Percentiles rank a stretch among this genome's conserved stretches.
phyloP scores from a whole-genome alignment of 2,113 vertebrate species.

The Centropus bengalensis region DNA sequence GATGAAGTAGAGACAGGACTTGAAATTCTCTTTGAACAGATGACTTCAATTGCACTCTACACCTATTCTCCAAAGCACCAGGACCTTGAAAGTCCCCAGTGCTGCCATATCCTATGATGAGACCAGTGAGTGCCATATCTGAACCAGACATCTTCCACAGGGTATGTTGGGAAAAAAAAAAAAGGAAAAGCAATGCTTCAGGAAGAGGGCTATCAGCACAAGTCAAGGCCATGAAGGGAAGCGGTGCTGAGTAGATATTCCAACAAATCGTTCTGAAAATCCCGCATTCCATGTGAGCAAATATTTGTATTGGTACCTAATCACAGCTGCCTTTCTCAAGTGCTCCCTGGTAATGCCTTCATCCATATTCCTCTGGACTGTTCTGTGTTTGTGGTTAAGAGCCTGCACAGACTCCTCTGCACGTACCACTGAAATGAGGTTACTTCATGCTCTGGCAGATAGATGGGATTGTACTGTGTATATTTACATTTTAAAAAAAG shows the following conservation, averaged over 20 bases:
- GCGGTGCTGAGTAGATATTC: neutral
- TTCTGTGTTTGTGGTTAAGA: neutral
- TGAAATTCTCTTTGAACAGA: neutral
- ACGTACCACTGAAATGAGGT: neutral
- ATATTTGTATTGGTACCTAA: neutral
- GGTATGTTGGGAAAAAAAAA: neutral
- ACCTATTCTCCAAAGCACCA: neutral
- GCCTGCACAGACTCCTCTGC: neutral
- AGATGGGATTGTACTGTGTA: slow-evolving; percentile 21
- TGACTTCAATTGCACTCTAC: neutral
- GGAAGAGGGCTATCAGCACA: neutral
- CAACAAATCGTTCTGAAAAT: neutral
- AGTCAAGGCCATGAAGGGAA: neutral
- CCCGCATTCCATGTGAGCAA: neutral
- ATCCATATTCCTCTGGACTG: neutral
- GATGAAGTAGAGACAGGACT: neutral
- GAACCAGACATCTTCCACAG: neutral
- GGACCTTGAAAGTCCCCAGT: neutral
- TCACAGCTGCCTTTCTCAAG: neutral
- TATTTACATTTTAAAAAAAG: slow-evolving; percentile 52
- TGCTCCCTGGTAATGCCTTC: neutral
- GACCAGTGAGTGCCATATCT: neutral
- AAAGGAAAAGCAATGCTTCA: neutral
- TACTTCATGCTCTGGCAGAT: slow-evolving; percentile 7
- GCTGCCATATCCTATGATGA: neutral